phyloP scores from a whole-genome alignment of 2,888 invertebrate species.

The Leptinotarsa peninsularis region DNA sequence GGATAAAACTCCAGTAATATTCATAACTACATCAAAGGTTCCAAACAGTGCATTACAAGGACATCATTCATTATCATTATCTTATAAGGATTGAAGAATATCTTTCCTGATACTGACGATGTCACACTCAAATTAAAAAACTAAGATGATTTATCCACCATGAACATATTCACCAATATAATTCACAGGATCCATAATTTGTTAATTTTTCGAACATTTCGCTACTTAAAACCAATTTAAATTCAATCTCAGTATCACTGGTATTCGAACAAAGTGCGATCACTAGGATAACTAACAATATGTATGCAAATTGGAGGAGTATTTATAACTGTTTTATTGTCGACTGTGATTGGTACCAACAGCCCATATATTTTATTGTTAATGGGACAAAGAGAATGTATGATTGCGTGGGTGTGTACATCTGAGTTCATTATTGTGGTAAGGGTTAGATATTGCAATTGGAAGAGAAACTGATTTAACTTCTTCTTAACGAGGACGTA shows the following conservation, averaged over 20 bases:
- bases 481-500: no score
- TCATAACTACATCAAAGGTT: no score
- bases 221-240: constrained; percentile 53
- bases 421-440: constrained; percentile 24
- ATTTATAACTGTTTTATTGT: constrained; percentile 58
- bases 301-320: constrained; percentile 58
- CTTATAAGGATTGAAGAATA: no score
- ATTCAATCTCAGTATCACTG: constrained; percentile 57
- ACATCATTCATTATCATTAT: no score
- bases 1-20: no score
- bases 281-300: constrained; percentile 58
- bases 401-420: constrained; percentile 33
- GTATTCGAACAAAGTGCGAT: constrained; percentile 55
- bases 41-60: no score
- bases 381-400: constrained; percentile 39
- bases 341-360: constrained; percentile 49
- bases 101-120: no score
- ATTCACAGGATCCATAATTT: background rate
- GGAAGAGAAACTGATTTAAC: no score
- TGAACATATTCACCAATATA: background rate
- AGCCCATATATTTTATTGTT: constrained; percentile 43
- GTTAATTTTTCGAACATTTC: constrained; percentile 16
- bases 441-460: constrained; percentile 14
- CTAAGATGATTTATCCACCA: background rate
- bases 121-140: no score